Conservation (phyloP, 2,797 vertebrate genomes). For the Acrossocheilus wenchowensis region DNA sequence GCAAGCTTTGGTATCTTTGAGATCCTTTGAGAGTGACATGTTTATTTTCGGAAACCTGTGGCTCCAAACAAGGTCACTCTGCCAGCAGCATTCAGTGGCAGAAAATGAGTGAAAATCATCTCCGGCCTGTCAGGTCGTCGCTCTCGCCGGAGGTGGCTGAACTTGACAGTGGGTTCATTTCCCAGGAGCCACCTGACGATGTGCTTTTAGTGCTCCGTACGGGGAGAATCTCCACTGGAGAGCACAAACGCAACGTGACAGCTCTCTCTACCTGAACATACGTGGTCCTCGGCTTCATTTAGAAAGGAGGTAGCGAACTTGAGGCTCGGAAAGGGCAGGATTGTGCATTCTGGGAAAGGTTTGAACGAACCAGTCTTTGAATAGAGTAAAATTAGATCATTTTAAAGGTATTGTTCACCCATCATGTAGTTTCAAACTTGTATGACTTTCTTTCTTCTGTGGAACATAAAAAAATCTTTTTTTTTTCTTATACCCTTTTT, state of each 20-base stretch:
- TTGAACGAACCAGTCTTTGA: neutral
- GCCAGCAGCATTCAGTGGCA: conserved; percentile 45
- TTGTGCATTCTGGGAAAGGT: neutral
- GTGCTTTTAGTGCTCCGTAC: conserved; percentile 46
- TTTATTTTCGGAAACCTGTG: conserved; percentile 59
- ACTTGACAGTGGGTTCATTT: conserved; percentile 46
- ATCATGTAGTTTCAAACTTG: neutral
- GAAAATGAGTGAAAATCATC: conserved; percentile 57
- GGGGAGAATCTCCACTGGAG: conserved; percentile 27
- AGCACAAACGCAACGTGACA: conserved; percentile 46
- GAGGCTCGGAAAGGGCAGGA: neutral
- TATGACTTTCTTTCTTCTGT: neutral
- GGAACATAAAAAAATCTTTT: neutral
- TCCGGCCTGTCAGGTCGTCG: conserved; percentile 49
- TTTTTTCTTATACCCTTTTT: neutral
- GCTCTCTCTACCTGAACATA: conserved; percentile 8
- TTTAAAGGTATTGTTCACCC: neutral
- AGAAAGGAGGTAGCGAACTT: neutral
- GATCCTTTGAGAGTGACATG: conserved; percentile 47
- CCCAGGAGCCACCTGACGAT: conserved; percentile 52
- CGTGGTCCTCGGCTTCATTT: neutral
- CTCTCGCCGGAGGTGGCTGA: conserved; percentile 44
- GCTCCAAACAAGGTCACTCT: conserved; percentile 53
- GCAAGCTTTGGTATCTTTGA: conserved; percentile 36
- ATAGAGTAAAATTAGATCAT: neutral